phyloP scores from a whole-genome alignment of 2,888 invertebrate species.

The Smittia aterrima region DNA sequence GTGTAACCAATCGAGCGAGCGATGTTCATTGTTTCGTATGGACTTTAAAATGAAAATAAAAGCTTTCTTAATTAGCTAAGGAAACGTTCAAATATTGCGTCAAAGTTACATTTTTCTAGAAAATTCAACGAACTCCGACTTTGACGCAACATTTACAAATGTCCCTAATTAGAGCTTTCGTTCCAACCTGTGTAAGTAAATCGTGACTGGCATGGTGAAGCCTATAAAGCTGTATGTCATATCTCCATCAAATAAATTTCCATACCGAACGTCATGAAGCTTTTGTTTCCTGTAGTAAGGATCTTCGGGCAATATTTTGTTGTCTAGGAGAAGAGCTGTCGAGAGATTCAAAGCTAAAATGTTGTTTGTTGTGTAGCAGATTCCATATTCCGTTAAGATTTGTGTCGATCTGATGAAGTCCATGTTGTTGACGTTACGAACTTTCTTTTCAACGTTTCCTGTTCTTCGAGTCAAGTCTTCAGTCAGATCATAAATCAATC shows the following conservation, averaged over 20 bases:
- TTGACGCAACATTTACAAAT: no score
- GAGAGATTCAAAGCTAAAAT: constrained; percentile 47
- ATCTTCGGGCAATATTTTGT: background rate
- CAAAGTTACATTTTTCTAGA: no score
- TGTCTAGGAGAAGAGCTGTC: constrained; percentile 44
- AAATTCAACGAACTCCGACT: no score
- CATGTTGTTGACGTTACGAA: constrained; percentile 46
- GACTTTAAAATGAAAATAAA: no score
- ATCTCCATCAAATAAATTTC: constrained; percentile 48
- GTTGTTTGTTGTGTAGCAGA: constrained; percentile 51
- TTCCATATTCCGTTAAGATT: constrained; percentile 52
- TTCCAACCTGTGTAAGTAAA: constrained; percentile 15
- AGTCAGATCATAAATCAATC: constrained; percentile 51
- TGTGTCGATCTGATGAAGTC: constrained; percentile 46
- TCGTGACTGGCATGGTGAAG: constrained; percentile 43
- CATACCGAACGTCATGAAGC: constrained; percentile 44
- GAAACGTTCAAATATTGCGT: background rate
- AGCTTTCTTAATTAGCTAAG: constrained; percentile 46
- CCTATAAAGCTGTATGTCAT: constrained; percentile 48
- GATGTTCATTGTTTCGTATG: constrained; percentile 50
- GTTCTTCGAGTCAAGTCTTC: constrained; percentile 43
- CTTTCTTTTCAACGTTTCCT: constrained; percentile 43
- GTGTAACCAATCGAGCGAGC: constrained; percentile 48
- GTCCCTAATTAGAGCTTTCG: no score
- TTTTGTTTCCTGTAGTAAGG: constrained; percentile 20